Evolutionary conservation across 1,140 invertebrate species (phyloP).

Genomic region (Zaprionus nigranus): DNA sequence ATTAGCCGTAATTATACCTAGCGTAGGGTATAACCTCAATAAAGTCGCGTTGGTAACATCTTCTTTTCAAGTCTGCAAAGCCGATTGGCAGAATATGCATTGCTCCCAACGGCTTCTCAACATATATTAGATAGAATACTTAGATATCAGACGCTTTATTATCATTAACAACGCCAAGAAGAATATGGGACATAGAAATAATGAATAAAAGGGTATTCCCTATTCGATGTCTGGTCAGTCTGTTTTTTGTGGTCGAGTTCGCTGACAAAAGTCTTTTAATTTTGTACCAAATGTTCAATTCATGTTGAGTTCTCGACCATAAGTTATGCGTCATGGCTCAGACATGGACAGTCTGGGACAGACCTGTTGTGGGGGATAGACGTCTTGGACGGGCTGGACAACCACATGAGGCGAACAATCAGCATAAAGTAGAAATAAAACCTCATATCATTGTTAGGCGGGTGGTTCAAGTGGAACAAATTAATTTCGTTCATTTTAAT

Average conservation of each 20-base stretch:
- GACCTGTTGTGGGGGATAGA: constrained; percentile 2
- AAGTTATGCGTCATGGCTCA: constrained; percentile 65
- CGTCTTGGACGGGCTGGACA: neutral
- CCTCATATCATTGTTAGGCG: constrained; percentile 78
- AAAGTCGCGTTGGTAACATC: neutral
- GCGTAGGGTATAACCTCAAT: neutral
- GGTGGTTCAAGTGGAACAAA: constrained; percentile 79
- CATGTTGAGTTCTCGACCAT: constrained; percentile 49
- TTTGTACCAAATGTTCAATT: constrained; percentile 57
- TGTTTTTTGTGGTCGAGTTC: constrained; percentile 7
- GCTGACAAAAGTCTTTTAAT: constrained; percentile 43
- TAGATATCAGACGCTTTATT: neutral
- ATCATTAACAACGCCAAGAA: neutral
- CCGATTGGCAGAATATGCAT: neutral
- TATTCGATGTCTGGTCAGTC: no score
- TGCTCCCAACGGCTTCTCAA: neutral
- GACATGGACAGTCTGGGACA: constrained; percentile 39
- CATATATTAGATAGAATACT: neutral
- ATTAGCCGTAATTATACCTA: constrained; percentile 65
- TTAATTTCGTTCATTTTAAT: constrained; percentile 79
- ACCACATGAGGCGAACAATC: constrained; percentile 33
- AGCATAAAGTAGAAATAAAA: constrained; percentile 39
- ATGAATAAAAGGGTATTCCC: no score
- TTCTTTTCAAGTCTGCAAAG: neutral
- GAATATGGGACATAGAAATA: neutral